These are phyloP conservation scores for Schizotus pectinicornis DNA, from an alignment of 2,888 invertebrate species.

Conservation along the genomic window DNA sequence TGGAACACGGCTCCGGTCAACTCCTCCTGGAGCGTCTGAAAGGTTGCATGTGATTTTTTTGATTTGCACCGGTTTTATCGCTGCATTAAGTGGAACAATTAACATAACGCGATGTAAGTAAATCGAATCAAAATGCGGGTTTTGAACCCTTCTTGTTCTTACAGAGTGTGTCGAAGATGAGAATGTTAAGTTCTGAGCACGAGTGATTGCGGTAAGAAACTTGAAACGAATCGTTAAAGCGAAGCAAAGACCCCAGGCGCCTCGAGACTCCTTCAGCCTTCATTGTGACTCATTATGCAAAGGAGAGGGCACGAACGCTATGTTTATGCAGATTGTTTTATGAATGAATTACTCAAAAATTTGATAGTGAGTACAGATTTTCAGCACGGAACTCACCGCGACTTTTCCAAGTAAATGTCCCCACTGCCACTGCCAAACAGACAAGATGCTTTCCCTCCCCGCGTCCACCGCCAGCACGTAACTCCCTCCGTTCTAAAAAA, in stretches of 20 bases:
- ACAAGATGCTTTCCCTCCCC: slow-evolving; percentile 86
- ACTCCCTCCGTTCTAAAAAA: slow-evolving; percentile 82
- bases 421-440: slow-evolving; percentile 97
- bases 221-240: no score
- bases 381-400: slow-evolving; percentile 70
- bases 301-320: slow-evolving; percentile 29
- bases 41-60: slow-evolving; percentile 26
- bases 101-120: no score
- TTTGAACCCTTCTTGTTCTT: neutral
- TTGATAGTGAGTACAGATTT: neutral
- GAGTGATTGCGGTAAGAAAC: no score
- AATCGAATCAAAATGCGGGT: no score
- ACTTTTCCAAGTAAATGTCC: slow-evolving; percentile 92
- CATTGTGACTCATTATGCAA: slow-evolving; percentile 24
- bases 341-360: slow-evolving; percentile 29
- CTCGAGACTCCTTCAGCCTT: neutral
- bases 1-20: slow-evolving; percentile 89
- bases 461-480: slow-evolving; percentile 90
- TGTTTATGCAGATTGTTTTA: slow-evolving; percentile 34
- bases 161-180: no score
- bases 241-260: no score
- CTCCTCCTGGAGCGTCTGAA: slow-evolving; percentile 86
- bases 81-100: no score
- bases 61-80: neutral
- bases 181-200: no score